A percentile compares a stretch with the other conserved stretches of the same genome.
These are phyloP conservation scores for Brachionus asplanchnoidis DNA, from an alignment of 1,140 invertebrate species.

Conservation along the genomic window DNA sequence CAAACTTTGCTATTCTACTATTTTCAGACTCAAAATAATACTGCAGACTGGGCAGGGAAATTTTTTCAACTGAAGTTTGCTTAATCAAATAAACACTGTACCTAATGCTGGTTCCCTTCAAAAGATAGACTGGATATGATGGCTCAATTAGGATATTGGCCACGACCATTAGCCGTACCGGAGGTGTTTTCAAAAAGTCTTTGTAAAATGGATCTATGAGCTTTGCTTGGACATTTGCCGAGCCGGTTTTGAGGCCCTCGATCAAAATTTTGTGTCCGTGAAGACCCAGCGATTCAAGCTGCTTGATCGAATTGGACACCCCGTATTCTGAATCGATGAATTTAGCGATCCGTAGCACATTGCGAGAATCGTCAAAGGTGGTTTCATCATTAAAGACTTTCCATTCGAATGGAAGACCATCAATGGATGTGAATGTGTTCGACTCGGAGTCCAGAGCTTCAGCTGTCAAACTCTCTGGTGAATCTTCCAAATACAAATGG, in stretches of 20 bases:
- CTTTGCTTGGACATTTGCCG: constrained; percentile 28
- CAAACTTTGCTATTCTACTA: not conserved
- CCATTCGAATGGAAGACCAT: constrained; percentile 39
- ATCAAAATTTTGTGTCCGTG: constrained; percentile 19
- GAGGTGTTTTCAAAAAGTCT: not conserved
- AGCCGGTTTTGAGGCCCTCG: constrained; percentile 26
- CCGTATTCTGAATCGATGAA: constrained; percentile 24
- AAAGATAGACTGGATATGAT: not conserved
- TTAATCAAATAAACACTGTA: constrained; percentile 3
- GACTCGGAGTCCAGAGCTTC: not conserved
- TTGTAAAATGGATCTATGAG: constrained; percentile 20
- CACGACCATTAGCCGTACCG: not conserved
- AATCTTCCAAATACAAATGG: constrained; percentile 18
- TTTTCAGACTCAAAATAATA: not conserved
- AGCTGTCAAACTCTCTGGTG: constrained; percentile 5
- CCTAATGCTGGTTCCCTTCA: not conserved
- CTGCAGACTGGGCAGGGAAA: not conserved
- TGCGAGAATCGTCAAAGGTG: not conserved
- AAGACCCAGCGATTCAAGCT: constrained; percentile 16
- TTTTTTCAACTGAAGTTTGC: constrained; percentile 25
- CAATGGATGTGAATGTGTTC: constrained; percentile 26
- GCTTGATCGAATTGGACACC: not conserved
- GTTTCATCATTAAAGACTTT: not conserved
- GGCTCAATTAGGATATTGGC: constrained; percentile 40
- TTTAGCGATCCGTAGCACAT: not conserved